phyloP scores from a whole-genome alignment of 2,888 invertebrate species.

The Macrophya alboannulata region DNA sequence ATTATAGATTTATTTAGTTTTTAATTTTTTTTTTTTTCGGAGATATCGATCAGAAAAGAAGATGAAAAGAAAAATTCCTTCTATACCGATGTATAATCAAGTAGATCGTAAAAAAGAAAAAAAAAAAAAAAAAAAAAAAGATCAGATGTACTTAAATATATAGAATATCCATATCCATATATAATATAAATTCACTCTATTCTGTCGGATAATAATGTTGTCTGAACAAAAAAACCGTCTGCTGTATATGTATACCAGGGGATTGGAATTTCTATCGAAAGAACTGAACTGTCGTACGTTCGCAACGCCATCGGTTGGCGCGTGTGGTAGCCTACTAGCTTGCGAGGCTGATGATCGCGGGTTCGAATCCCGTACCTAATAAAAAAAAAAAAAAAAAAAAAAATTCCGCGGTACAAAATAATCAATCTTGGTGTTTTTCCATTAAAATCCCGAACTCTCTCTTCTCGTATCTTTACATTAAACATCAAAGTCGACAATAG shows the following conservation, averaged over 20 bases:
- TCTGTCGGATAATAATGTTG: background rate
- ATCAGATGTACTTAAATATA: background rate
- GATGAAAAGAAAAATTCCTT: background rate
- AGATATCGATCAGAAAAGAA: no score
- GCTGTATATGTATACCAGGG: background rate
- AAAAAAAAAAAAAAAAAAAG: background rate
- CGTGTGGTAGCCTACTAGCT: slow-evolving; percentile 59
- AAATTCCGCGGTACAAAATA: background rate
- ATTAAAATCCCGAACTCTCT: background rate
- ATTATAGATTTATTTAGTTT: no score
- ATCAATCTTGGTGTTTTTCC: background rate
- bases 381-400: background rate
- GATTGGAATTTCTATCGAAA: background rate
- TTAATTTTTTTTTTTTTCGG: no score
- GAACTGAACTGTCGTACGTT: background rate
- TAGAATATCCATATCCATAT: background rate
- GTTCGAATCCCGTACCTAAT: slow-evolving; percentile 60
- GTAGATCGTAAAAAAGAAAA: background rate
- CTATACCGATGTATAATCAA: background rate
- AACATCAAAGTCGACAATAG: background rate
- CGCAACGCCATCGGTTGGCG: slow-evolving; percentile 56
- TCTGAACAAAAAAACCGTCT: background rate
- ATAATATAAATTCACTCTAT: background rate
- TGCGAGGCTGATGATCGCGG: slow-evolving; percentile 62
- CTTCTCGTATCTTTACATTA: background rate